Evolutionary conservation across 92 coral and sea anemone genomes (phyloP).

Genomic region (Epizoanthus ramosus): DNA sequence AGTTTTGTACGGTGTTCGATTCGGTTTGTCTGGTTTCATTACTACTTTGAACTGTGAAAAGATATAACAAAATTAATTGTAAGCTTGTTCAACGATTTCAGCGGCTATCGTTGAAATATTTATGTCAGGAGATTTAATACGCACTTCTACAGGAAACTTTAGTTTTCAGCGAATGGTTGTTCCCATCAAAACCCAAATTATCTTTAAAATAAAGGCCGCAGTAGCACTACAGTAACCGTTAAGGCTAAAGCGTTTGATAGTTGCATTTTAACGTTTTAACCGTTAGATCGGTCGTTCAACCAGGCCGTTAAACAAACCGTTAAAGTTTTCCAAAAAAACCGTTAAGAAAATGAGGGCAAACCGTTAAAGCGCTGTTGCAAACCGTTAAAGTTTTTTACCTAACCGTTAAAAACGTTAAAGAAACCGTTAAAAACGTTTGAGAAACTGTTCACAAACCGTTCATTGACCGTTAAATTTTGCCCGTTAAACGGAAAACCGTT

Average conservation of each 20-base stretch:
- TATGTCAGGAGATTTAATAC: conserved; percentile 24
- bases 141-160: conserved; percentile 31
- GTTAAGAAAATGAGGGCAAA: conserved; percentile 19
- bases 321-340: conserved; percentile 16
- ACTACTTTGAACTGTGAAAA: neutral
- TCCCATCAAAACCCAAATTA: conserved; percentile 14
- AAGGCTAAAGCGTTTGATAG: conserved; percentile 23
- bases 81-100: conserved; percentile 11
- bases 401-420: conserved; percentile 5
- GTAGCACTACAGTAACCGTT: conserved; percentile 27
- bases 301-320: conserved; percentile 19
- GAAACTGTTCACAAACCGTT: conserved; percentile 11
- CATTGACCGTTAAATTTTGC: too few relatives aligned
- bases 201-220: conserved; percentile 19
- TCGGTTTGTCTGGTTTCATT: conserved; percentile 20
- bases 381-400: conserved; percentile 15
- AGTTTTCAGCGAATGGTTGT: conserved; percentile 28
- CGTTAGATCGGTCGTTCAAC: conserved; percentile 24
- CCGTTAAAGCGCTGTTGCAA: conserved; percentile 15
- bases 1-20: conserved; percentile 3
- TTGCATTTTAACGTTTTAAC: conserved; percentile 12
- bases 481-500: too few relatives aligned
- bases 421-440: neutral
- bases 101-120: conserved; percentile 13
- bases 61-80: conserved; percentile 2